phyloP scores from a whole-genome alignment of 2,113 vertebrate species.

The Caloenas nicobarica region DNA sequence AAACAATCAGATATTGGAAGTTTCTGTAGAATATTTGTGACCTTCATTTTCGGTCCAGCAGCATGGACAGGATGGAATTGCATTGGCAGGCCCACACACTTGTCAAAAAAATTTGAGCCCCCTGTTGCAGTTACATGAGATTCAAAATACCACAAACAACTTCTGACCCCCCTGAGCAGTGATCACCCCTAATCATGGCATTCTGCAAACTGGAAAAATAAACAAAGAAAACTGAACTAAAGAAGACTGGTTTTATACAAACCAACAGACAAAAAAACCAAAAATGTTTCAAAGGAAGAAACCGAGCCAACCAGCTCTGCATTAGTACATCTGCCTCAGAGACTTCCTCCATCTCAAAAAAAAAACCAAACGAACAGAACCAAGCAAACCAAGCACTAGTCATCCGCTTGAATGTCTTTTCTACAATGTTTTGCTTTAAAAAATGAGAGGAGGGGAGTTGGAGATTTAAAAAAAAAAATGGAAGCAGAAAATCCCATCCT shows the following conservation, averaged over 20 bases:
- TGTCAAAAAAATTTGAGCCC: not conserved
- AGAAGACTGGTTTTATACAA: not conserved
- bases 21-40: not conserved
- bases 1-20: not conserved
- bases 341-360: not conserved
- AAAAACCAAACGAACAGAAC: not conserved
- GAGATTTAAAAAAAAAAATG: not conserved
- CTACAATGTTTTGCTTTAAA: not conserved
- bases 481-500: not conserved
- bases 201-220: not conserved
- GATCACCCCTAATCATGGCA: not conserved
- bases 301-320: not conserved
- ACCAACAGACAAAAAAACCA: not conserved
- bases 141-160: not conserved
- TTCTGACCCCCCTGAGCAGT: not conserved
- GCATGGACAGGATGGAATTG: not conserved
- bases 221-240: not conserved
- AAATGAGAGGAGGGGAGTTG: not conserved
- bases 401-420: not conserved
- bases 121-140: not conserved
- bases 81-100: not conserved
- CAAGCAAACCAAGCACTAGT: not conserved
- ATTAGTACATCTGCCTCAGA: not conserved
- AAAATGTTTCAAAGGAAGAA: not conserved
- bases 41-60: not conserved